Percentiles rank a stretch among this genome's conserved stretches.
These are phyloP conservation scores for Caenorhabditis sp. DNA, from an alignment of 2,888 invertebrate genomes.

Conservation along the genomic window DNA sequence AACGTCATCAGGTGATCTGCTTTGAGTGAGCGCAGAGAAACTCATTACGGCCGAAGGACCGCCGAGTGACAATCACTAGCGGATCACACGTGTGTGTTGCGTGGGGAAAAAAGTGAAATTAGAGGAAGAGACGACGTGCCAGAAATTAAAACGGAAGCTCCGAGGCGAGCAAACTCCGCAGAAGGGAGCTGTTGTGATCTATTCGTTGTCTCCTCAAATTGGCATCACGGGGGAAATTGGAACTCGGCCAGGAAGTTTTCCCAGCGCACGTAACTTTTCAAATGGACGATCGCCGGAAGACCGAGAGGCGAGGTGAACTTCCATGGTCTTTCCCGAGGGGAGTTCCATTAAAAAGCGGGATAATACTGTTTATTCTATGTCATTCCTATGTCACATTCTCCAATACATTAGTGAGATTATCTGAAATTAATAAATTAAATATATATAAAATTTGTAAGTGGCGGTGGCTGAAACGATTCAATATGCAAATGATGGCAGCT, in stretches of 20 bases:
- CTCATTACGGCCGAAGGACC: slow-evolving; percentile 48
- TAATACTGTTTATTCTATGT: slow-evolving; percentile 1
- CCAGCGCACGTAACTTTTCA: slow-evolving; percentile 44
- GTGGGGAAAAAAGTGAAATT: no score
- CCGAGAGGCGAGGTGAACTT: no score
- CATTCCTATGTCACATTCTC: slow-evolving; percentile 15
- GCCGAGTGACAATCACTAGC: slow-evolving; percentile 27
- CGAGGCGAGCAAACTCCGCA: slow-evolving; percentile 24
- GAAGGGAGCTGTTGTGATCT: slow-evolving; percentile 29
- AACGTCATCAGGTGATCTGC: slow-evolving; percentile 35
- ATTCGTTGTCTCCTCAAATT: slow-evolving; percentile 51
- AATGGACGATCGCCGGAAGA: slow-evolving; percentile 18
- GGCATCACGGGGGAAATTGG: slow-evolving; percentile 49
- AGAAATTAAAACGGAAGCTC: slow-evolving; percentile 4
- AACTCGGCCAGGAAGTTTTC: slow-evolving; percentile 49
- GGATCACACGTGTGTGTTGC: slow-evolving; percentile 23
- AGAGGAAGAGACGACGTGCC: slow-evolving; percentile 27
- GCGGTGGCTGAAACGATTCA: slow-evolving; percentile 20
- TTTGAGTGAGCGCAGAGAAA: slow-evolving; percentile 9
- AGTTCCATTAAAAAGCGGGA: neutral
- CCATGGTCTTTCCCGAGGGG: neutral
- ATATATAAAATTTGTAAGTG: neutral
- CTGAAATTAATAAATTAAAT: slow-evolving; percentile 19
- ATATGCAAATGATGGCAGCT: slow-evolving; percentile 73
- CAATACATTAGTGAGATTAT: slow-evolving; percentile 24